Evolutionary conservation across 2,888 invertebrate genomes (phyloP).

Genomic region (Rhagium mordax): DNA sequence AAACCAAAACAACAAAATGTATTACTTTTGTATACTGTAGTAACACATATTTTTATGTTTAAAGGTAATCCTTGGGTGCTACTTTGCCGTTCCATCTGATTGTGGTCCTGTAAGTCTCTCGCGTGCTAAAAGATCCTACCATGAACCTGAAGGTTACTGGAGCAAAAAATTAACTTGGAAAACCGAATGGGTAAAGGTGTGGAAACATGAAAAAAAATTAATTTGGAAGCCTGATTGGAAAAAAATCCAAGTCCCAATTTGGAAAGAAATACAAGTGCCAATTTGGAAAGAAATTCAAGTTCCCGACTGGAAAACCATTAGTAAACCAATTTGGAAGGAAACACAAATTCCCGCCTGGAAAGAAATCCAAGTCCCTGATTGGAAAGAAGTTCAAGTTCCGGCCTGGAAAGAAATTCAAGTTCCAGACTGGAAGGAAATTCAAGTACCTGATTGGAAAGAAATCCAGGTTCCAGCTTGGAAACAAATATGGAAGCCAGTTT

Average conservation of each 20-base stretch:
- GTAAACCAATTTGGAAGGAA: constrained; percentile 85
- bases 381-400: constrained; percentile 80
- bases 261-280: constrained; percentile 83
- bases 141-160: constrained; percentile 81
- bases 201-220: constrained; percentile 84
- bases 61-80: constrained; percentile 76
- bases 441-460: constrained; percentile 78
- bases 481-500: constrained; percentile 75
- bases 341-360: constrained; percentile 86
- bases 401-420: constrained; percentile 82
- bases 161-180: constrained; percentile 89
- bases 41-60: constrained; percentile 39
- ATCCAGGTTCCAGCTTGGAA: constrained; percentile 78
- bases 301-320: constrained; percentile 83
- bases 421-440: constrained; percentile 79
- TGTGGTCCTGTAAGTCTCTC: constrained; percentile 68
- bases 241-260: constrained; percentile 75
- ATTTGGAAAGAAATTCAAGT: constrained; percentile 87
- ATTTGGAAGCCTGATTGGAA: constrained; percentile 84
- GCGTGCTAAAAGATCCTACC: constrained; percentile 75
- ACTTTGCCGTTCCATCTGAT: constrained; percentile 71
- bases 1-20: background rate
- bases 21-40: background rate
- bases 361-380: constrained; percentile 81
- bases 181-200: constrained; percentile 84